Base-by-base conservation (phyloP, 2,113 vertebrate genomes). In the Nicator chloris region DNA sequence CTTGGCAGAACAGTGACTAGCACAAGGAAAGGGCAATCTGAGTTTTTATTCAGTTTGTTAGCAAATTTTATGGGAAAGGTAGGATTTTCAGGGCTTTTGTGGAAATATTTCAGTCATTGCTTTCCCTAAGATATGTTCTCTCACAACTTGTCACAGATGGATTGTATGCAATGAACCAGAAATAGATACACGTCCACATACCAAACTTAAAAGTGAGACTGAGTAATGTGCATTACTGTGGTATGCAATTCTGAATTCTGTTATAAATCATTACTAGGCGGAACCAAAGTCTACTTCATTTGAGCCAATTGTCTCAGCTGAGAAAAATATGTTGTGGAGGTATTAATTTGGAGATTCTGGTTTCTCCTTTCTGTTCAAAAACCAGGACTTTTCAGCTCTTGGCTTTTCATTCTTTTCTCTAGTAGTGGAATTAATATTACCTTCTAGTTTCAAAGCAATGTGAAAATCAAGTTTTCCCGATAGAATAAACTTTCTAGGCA, bases 171-270 rank as follows among this genome's bases (percentile, higher is more conserved):
- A 42, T 14, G n/a, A 91, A 18, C 14, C 60, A 78, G 50, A 83
- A 53, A 61, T 61, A 53, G 15, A 20, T 40, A 37, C 7, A 11
- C 0, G 0, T 72, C 75, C 26, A 20, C 30, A 12, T 26, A 72
- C 3, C 31, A 63, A n/a, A 72, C 45, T 77, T 28, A 28, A 80
- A 79, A 82, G 5, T 18, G 47, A 85, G 60, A 17, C 47, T 63
- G 70, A 87, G 63, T 40, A 72, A 42, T 49, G 33, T 45, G 14
- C 8, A 5, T 65, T 82, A n/a, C 61, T 76, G 26, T 64, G 28
- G 18, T 28, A 5, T 63, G 4, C 30, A 45, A 49, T 59, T 64
- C 65, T 79, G 31, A 44, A 49, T 84, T 88, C 40, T 82, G 21
- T 40, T 79, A 49, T 19, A 86, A 90, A 49, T 53, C 11, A 12